These are phyloP conservation scores for Troglohyphantes excavatus DNA, from an alignment of 2,888 invertebrate species.

Conservation along the genomic window DNA sequence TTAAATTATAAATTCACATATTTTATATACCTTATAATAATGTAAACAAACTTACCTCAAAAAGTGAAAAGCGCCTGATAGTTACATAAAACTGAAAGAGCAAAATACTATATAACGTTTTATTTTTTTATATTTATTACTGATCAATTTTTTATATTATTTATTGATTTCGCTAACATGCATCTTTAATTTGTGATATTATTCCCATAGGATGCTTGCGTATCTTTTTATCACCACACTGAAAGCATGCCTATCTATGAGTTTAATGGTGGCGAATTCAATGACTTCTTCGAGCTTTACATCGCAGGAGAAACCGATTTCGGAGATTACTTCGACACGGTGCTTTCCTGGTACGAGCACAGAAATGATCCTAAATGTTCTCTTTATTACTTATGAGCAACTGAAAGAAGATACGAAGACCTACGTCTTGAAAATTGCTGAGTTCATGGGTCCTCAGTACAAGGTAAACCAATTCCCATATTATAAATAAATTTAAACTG, in stretches of 20 bases:
- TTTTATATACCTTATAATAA: no score
- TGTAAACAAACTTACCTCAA: no score
- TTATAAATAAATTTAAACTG: no score
- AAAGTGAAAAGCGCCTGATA: no score
- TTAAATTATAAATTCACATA: no score
- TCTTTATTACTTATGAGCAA: slow-evolving; percentile 83
- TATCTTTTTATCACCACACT: slow-evolving; percentile 83
- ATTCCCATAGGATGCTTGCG: slow-evolving; percentile 83
- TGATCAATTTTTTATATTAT: no score
- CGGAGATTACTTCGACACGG: slow-evolving; percentile 79
- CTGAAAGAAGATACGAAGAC: slow-evolving; percentile 81
- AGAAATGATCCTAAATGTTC: slow-evolving; percentile 81
- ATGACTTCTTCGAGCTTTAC: slow-evolving; percentile 83
- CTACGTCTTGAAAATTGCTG: slow-evolving; percentile 79
- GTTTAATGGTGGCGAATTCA: slow-evolving; percentile 79
- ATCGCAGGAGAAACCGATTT: slow-evolving; percentile 81
- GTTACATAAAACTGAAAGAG: no score
- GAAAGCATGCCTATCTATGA: slow-evolving; percentile 23
- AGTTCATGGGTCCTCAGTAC: slow-evolving; percentile 79
- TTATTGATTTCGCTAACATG: no score
- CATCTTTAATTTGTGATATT: no score
- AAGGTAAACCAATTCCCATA: no score
- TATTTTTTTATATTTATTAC: no score
- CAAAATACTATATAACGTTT: no score
- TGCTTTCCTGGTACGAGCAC: slow-evolving; percentile 78